Conservation (phyloP, 2,797 vertebrate genomes). For the Petrocephalus schoutedeni region DNA sequence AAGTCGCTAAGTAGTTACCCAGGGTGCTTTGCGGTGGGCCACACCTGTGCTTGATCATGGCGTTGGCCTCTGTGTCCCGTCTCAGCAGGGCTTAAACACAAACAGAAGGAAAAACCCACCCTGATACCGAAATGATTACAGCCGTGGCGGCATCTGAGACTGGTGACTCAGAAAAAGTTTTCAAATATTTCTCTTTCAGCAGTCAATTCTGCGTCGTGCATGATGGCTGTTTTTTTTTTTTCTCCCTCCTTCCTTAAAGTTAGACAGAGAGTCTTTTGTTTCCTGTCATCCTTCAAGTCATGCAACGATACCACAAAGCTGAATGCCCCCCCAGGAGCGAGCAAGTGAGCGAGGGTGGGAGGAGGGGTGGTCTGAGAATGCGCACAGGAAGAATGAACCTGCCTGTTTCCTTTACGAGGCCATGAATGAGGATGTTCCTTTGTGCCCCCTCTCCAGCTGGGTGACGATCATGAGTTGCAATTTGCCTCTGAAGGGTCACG, state of each 20-base stretch:
- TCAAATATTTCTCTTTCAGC: not conserved
- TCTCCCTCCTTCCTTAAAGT: not conserved
- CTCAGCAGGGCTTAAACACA: not conserved
- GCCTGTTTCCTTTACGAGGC: not conserved
- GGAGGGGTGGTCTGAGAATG: not conserved
- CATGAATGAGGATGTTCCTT: constrained; percentile 51
- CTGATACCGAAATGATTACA: not conserved
- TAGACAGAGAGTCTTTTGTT: constrained; percentile 4
- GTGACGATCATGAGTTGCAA: constrained; percentile 49
- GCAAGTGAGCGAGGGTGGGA: not conserved
- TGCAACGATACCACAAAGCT: constrained; percentile 11
- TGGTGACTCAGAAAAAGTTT: constrained; percentile 14
- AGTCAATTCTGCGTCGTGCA: not conserved
- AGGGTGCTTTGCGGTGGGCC: not conserved
- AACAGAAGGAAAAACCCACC: not conserved
- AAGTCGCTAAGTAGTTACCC: not conserved
- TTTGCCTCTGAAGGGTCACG: not conserved
- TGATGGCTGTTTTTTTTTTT: not conserved
- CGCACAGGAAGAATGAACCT: not conserved
- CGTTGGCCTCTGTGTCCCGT: not conserved
- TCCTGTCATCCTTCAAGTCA: constrained; percentile 12
- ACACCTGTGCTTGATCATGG: not conserved
- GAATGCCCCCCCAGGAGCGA: not conserved
- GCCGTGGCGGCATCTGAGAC: not conserved
- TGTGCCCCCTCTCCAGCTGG: constrained; percentile 47